phyloP scores from a whole-genome alignment of 2,888 invertebrate species.

The Chaetoderma sp. region DNA sequence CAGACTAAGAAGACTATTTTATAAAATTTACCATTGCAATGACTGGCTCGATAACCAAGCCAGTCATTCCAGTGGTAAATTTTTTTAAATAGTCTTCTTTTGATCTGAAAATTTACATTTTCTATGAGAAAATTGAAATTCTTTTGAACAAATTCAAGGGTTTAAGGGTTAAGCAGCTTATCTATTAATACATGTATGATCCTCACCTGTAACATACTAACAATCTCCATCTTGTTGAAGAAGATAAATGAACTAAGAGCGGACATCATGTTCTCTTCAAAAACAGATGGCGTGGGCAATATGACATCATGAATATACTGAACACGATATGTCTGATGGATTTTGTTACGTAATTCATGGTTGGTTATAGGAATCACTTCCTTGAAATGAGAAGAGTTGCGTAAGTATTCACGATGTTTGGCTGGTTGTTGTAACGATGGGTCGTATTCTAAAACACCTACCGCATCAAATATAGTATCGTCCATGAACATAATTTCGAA shows the following conservation, averaged over 20 bases:
- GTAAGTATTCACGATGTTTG: conserved; percentile 93
- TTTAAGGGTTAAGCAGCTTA: too few species aligned
- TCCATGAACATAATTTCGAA: conserved; percentile 98
- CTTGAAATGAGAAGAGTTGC: conserved; percentile 81
- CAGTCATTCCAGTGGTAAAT: too few species aligned
- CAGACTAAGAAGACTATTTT: too few species aligned
- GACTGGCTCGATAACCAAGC: too few species aligned
- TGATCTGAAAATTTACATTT: too few species aligned
- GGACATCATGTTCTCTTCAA: conserved; percentile 98
- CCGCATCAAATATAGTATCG: conserved; percentile 89
- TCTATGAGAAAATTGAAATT: too few species aligned
- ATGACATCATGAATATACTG: conserved; percentile 99
- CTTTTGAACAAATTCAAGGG: too few species aligned
- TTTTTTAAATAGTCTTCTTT: too few species aligned
- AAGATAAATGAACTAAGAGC: conserved; percentile 98
- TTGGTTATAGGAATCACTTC: conserved; percentile 91
- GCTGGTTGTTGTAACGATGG: conserved; percentile 75
- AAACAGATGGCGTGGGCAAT: conserved; percentile 97
- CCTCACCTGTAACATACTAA: conserved; percentile 84
- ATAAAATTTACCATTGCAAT: too few species aligned
- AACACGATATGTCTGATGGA: conserved; percentile 99
- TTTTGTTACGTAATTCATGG: conserved; percentile 94
- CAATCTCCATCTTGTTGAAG: conserved; percentile 99
- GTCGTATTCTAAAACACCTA: conserved; percentile 98
- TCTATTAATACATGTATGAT: too few species aligned